Evolutionary conservation across 2,113 vertebrate species (phyloP), one percentile per base, ranked within the genome.

Genomic region (Dolichallabes microphthalmus): DNA sequence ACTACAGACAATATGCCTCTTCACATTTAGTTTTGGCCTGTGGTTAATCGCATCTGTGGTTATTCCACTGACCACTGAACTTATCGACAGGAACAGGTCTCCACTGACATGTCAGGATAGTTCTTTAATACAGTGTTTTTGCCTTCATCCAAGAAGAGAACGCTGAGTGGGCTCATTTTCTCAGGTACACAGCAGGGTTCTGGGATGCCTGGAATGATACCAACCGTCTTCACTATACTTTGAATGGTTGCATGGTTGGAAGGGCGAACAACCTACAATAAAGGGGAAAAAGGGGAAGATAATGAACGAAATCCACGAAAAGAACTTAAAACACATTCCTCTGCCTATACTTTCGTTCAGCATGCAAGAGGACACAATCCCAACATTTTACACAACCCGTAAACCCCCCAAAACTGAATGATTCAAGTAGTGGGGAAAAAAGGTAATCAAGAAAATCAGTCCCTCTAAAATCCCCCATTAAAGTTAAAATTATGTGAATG

Each of bases 211-310:
- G 97, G 97, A 88, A 98, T 92, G 50, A 99, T 98, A 82, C 97
- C 97, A 80, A 99, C 97, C 0, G 97, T 97, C 92, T 96, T 95
- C 86, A 98, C 97, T 0, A 99, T 98, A 93, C 97, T 98, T 94
- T 99, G 98, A 92, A 99, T 98, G 81, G 98, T 98, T 91, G 97
- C 98, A 0, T 98, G 98, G 90, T 99, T 99, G 84, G 98, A 99
- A 0, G 98, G 97, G 39, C 95, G 96, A n/a, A 97, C 96, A 61
- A 98, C 89, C 98, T 99, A 86, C 82, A 92, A 89, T 89, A 58
- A 17, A 69, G 50, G 74, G 85, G 68, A 87, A 14, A 82, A 45
- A 64, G 32, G 68, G 66, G n/a, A n/a, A n/a, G n/a, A 35, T 30
- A 78, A 58, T 13, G 19, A 57, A 30, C 52, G 57, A 64, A 50